Evolutionary conservation across 2,888 invertebrate species (phyloP), one percentile per base, ranked within the genome.

Genomic region (Eumacrocentrus americanus): DNA sequence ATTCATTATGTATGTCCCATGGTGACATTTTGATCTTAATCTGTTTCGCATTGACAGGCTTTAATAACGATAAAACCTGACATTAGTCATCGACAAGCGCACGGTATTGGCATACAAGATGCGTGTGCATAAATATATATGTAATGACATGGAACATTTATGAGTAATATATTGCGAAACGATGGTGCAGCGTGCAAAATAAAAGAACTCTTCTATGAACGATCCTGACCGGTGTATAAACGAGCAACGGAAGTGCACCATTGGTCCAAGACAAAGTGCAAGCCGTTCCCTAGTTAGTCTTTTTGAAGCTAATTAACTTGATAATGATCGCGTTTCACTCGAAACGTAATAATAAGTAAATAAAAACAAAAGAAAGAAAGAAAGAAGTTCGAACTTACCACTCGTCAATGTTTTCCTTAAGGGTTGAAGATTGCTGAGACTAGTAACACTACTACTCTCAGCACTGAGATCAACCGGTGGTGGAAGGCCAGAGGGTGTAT

Each of bases 381-480:
- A 44, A 25, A 42, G 44, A 42, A 52, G 44, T 57, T 9, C 42
- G 54, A 62, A 81, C 84, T 81, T 77, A 89, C 89, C 89, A 73
- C 88, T 88, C 63, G 88, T 88, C 64, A 87, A 81, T 50, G 92
- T 93, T 84, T 95, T 95, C 70, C 94, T 85, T 70, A 94, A 83
- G 64, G 94, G 93, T 50, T 81, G 81, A 82, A 95, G 85, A 84
- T 94, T 94, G 77, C 93, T 92, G 73, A 95, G 87, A 63, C 94
- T 94, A 56, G 95, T 94, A 65, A 96, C 95, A 80, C 95, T 95
- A 81, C 95, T 95, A 82, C 95, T 95, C 83, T 97, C 96, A 29
- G 94, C 92, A 58, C 94, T 95, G 60, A 97, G 85, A 81, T 95
- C 94, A 54, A 96, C 94, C 6, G 81, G 80, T 9, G 91, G 89